Evolutionary conservation across 2,888 invertebrate genomes (phyloP), one percentile per base, ranked within the genome.

Genomic region (Argynnis bischoffii): DNA sequence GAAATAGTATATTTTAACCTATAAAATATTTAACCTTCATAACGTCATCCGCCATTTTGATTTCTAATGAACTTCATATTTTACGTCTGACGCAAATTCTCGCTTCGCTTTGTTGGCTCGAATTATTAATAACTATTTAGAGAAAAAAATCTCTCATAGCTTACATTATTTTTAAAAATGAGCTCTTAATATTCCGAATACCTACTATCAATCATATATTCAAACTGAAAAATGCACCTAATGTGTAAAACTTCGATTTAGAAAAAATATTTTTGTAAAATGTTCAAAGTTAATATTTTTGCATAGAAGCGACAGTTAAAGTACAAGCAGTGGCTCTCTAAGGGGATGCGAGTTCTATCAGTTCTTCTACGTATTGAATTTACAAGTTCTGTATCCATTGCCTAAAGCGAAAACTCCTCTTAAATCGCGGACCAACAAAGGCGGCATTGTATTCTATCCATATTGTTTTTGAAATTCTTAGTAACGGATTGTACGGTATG

Each of bases 21-120:
- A 55, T 8, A 63, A 46, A 26, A 5, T 14, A 21, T 48, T 59
- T 63, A 67, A 63, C 67, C 67, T 67, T 67, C 55, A 63, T 47
- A 55, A 50, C 16, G 47, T 51, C 59, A 56, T 67, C 69, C 75
- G 75, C 74, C 74, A 76, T 76, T 72, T 74, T 76, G 64, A 51
- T 70, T 69, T 63, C 55, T 64, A 55, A 64, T 70, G 35, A 18
- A 31, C 55, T 48, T 41, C 51, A 55, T 56, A 50, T 56, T 18
- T 54, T 48, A 57, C 31, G 47, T 55, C 21, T 53, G 64, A 66
- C 66, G 66, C 48, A 61, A 64, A 63, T 59, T 65, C 64, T 64
- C 70, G 59, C 35, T 61, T 66, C 53, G 21, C 64, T 61, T 66
- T 26, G n/a, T 55, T n/a, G 51, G 51, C 51, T 6, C 6, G 51